A percentile compares a stretch with the other conserved stretches of the same genome.
These are phyloP conservation scores for Gorsachius goisagi DNA, from an alignment of 2,113 vertebrate genomes.

Conservation along the genomic window DNA sequence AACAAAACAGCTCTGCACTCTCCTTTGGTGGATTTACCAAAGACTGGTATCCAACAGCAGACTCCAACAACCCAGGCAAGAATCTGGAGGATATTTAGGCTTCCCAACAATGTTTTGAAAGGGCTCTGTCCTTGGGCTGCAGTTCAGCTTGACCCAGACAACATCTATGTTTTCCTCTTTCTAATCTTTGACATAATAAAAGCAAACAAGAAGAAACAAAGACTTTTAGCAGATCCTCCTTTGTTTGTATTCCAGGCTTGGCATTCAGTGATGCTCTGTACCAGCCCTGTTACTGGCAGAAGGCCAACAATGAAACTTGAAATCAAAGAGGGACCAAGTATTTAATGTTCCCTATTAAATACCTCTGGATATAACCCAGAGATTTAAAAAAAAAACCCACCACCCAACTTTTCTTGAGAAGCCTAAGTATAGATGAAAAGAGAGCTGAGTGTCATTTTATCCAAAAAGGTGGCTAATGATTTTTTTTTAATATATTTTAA, in stretches of 20 bases:
- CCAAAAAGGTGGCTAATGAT: neutral
- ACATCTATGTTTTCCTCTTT: neutral
- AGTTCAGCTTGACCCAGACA: constrained; percentile 42
- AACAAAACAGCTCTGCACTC: neutral
- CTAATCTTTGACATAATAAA: constrained; percentile 51
- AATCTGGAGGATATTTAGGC: neutral
- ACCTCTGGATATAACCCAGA: neutral
- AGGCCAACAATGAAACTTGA: neutral
- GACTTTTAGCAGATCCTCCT: constrained; percentile 13
- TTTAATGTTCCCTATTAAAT: neutral
- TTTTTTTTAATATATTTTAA: neutral
- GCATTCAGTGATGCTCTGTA: neutral
- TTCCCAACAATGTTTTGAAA: neutral
- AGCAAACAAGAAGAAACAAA: constrained; percentile 43
- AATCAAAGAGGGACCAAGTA: neutral
- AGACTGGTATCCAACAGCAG: neutral
- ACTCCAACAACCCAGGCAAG: neutral
- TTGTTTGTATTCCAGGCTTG: constrained; percentile 32
- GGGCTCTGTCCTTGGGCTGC: neutral
- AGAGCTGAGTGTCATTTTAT: neutral
- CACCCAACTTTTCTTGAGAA: neutral
- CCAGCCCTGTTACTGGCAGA: neutral
- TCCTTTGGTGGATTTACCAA: neutral
- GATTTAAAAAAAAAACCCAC: neutral
- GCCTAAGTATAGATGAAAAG: neutral